Conservation (phyloP, 2,797 vertebrate species). For the Tachyglossus aculeatus region DNA sequence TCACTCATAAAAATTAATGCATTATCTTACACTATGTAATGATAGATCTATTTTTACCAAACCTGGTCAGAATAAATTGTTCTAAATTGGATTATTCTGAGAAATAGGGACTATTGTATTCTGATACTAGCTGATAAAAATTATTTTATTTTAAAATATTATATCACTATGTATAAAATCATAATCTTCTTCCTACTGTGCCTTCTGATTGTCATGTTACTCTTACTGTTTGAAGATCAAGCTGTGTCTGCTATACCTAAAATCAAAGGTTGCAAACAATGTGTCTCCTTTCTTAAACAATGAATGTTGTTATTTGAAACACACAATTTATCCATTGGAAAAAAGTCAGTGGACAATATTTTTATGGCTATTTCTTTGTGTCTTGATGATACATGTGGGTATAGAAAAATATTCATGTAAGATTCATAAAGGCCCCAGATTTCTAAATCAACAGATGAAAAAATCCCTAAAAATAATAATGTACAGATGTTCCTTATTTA, state of each 20-base stretch:
- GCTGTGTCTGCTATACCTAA: conserved; percentile 55
- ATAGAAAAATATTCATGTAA: conserved; percentile 64
- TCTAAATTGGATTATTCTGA: conserved; percentile 70
- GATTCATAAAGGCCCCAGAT: conserved; percentile 69
- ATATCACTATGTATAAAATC: conserved; percentile 52
- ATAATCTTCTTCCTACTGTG: conserved; percentile 36
- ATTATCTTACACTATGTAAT: conserved; percentile 61
- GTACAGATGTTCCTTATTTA: conserved; percentile 79
- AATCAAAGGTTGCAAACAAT: conserved; percentile 27
- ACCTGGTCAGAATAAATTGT: conserved; percentile 72
- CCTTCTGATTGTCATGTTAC: conserved; percentile 59
- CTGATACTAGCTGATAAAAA: conserved; percentile 37
- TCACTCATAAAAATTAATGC: conserved; percentile 78
- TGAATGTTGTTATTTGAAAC: conserved; percentile 41
- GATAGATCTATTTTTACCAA: conserved; percentile 70
- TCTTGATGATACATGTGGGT: conserved; percentile 50
- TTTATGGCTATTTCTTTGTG: conserved; percentile 56
- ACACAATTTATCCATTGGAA: conserved; percentile 46
- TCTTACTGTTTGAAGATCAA: conserved; percentile 45
- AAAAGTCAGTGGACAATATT: conserved; percentile 40
- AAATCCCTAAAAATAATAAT: conserved; percentile 78
- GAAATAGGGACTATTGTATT: conserved; percentile 53
- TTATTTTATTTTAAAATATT: conserved; percentile 68
- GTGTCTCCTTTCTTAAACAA: conserved; percentile 7
- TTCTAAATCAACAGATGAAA: conserved; percentile 75